Conservation (phyloP, 1,140 invertebrate species). For the Atopsyche davidsoni region DNA sequence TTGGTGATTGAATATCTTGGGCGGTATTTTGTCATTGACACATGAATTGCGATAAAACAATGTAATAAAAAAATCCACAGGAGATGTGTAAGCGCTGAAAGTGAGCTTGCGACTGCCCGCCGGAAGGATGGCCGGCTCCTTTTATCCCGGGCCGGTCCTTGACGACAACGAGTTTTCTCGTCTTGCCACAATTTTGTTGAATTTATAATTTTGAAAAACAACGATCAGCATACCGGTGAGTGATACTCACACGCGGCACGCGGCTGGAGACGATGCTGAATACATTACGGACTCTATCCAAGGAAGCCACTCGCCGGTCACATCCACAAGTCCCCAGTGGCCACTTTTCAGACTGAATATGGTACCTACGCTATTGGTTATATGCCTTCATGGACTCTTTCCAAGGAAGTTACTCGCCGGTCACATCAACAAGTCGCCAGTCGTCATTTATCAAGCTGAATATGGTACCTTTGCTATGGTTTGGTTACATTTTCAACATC, state of each 20-base stretch:
- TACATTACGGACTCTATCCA: too few species aligned
- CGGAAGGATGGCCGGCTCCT: constrained; percentile 30
- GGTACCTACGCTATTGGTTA: too few species aligned
- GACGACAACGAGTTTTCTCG: constrained; percentile 24
- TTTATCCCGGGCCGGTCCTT: constrained; percentile 32
- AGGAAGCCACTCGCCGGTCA: too few species aligned
- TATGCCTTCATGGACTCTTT: too few species aligned
- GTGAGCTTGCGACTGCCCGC: constrained; percentile 31
- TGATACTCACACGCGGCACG: constrained; percentile 13
- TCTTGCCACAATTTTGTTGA: constrained; percentile 19
- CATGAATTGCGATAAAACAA: constrained; percentile 35
- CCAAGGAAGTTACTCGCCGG: too few species aligned
- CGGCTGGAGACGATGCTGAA: background rate
- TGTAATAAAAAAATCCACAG: constrained; percentile 32
- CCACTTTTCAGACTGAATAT: too few species aligned
- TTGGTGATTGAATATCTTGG: constrained; percentile 47
- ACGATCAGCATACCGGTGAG: constrained; percentile 23
- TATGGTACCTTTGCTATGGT: too few species aligned
- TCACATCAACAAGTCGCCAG: too few species aligned
- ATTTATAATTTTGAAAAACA: constrained; percentile 22
- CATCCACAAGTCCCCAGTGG: too few species aligned
- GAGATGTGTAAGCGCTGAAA: constrained; percentile 36
- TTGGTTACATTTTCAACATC: too few species aligned
- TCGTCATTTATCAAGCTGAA: too few species aligned
- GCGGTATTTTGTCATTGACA: constrained; percentile 51